Percentiles rank a stretch among this genome's conserved stretches.
These are phyloP conservation scores for Clupea harengus DNA, from an alignment of 2,113 vertebrate genomes.

Conservation along the genomic window DNA sequence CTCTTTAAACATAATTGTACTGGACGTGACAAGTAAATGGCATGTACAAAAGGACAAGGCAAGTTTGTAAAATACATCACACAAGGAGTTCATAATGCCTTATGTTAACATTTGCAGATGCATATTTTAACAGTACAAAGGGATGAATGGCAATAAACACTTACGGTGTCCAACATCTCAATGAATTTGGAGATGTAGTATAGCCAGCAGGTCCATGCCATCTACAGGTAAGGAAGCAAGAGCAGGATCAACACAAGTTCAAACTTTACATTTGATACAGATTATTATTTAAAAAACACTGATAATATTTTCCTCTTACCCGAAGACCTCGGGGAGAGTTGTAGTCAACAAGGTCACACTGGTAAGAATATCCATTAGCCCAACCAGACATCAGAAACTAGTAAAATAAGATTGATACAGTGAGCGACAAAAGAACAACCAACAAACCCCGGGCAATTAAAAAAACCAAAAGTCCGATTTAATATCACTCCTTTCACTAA, in stretches of 20 bases:
- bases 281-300: not conserved
- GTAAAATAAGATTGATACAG: slow-evolving; percentile 63
- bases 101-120: not conserved
- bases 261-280: no score
- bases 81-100: not conserved
- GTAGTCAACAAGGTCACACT: slow-evolving; percentile 83
- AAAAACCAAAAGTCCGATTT: not conserved
- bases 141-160: slow-evolving; percentile 50
- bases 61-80: no score
- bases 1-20: not conserved
- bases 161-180: slow-evolving; percentile 85
- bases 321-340: slow-evolving; percentile 76
- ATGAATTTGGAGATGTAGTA: slow-evolving; percentile 89
- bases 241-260: not conserved
- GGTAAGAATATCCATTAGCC: slow-evolving; percentile 82
- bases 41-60: no score
- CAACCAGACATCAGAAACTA: slow-evolving; percentile 90
- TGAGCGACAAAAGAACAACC: not conserved
- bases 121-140: not conserved
- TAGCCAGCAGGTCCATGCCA: slow-evolving; percentile 83
- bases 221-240: slow-evolving; percentile 60
- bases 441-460: not conserved
- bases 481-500: slow-evolving; percentile 52
- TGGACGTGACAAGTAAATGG: no score
- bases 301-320: slow-evolving; percentile 63